These are phyloP conservation scores for Ceratosolen fusciceps DNA, from an alignment of 1,140 invertebrate species.

Conservation along the genomic window DNA sequence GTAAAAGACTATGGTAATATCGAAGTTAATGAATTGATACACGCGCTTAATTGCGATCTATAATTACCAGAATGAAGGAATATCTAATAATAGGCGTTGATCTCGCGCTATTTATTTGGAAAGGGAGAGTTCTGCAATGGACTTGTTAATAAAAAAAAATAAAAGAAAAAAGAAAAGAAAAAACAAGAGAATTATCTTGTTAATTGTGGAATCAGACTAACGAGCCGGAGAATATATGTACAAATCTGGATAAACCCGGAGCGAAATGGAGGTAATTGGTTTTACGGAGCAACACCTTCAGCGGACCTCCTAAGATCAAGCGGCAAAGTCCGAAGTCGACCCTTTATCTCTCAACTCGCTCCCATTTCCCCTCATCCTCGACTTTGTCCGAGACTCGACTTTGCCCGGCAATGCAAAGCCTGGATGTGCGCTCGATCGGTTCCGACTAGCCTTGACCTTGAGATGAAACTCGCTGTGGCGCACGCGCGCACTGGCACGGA, in stretches of 20 bases:
- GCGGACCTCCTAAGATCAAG: neutral
- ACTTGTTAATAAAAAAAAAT: too few relatives aligned
- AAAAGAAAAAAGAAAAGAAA: too few relatives aligned
- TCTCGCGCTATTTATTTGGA: too few relatives aligned
- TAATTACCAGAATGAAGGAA: too few relatives aligned
- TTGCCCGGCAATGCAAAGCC: neutral
- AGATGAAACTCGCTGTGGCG: neutral
- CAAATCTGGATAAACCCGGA: neutral
- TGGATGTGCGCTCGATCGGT: neutral
- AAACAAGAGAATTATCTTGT: neutral
- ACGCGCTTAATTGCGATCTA: too few relatives aligned
- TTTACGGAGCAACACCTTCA: neutral
- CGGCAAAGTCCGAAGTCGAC: neutral
- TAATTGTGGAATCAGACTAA: neutral
- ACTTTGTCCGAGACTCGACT: neutral
- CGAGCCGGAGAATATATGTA: neutral
- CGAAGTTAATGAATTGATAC: too few relatives aligned
- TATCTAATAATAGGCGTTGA: too few relatives aligned
- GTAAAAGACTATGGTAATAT: too few relatives aligned
- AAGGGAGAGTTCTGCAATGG: too few relatives aligned
- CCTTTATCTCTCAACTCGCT: too few relatives aligned
- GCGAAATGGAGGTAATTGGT: neutral
- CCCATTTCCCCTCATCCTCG: neutral
- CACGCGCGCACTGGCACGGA: neutral
- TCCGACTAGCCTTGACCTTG: constrained; percentile 25